These are phyloP conservation scores for Teinopalpus imperialis DNA, from an alignment of 2,888 invertebrate species.

Conservation along the genomic window DNA sequence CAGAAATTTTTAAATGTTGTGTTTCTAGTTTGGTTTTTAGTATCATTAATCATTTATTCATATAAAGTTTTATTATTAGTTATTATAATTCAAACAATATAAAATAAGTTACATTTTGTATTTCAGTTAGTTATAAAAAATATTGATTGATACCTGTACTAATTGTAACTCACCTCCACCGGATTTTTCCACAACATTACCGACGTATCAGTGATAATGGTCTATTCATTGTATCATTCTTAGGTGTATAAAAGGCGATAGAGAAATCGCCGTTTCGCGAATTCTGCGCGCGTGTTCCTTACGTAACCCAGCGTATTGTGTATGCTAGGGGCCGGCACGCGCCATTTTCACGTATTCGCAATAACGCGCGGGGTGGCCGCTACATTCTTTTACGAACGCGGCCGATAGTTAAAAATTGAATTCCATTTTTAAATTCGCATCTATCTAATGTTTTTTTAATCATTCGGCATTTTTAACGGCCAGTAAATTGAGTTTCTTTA, in stretches of 20 bases:
- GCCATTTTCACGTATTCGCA: conserved; percentile 61
- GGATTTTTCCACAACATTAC: background rate
- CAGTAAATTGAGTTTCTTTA: conserved; percentile 18
- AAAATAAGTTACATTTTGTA: too few relatives aligned
- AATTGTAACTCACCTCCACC: too few relatives aligned
- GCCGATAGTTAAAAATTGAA: conserved; percentile 31
- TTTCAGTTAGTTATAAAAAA: too few relatives aligned
- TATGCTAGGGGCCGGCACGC: conserved; percentile 51
- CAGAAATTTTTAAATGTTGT: too few relatives aligned
- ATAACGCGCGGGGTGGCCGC: conserved; percentile 67
- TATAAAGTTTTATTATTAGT: too few relatives aligned
- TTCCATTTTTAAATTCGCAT: conserved; percentile 24
- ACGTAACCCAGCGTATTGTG: conserved; percentile 59
- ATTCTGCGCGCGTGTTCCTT: conserved; percentile 71
- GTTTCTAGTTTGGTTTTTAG: too few relatives aligned
- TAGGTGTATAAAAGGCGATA: conserved; percentile 61
- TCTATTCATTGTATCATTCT: conserved; percentile 5
- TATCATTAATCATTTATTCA: too few relatives aligned
- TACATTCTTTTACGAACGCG: conserved; percentile 63
- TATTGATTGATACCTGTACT: too few relatives aligned
- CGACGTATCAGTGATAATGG: background rate
- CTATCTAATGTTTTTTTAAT: conserved; percentile 8
- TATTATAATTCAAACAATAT: too few relatives aligned
- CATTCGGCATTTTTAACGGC: conserved; percentile 9
- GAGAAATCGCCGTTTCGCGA: conserved; percentile 71